Conservation (phyloP, 2,113 vertebrate species). For the Pagrus major region DNA sequence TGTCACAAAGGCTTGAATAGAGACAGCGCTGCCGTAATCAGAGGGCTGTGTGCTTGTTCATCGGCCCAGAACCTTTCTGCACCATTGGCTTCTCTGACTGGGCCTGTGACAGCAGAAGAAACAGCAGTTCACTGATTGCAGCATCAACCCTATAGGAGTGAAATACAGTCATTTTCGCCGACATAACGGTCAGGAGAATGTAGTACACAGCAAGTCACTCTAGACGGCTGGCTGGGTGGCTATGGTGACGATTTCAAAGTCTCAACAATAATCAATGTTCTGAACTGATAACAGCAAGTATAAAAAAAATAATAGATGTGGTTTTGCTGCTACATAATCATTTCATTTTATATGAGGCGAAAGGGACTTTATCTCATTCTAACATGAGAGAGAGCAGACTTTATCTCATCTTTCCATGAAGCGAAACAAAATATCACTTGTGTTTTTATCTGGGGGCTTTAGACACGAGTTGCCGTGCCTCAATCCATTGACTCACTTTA, state of each 20-base stretch:
- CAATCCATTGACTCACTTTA: constrained; percentile 38
- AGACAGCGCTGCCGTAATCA: constrained; percentile 64
- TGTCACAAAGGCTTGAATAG: constrained; percentile 70
- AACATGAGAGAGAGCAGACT: constrained; percentile 9
- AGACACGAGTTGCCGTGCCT: constrained; percentile 27
- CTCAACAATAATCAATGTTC: constrained; percentile 5
- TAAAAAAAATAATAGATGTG: background rate
- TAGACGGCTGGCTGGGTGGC: background rate
- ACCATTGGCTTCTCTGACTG: constrained; percentile 59
- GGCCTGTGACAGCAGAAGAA: constrained; percentile 54
- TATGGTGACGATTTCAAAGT: background rate
- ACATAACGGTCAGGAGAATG: constrained; percentile 25
- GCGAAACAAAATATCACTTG: constrained; percentile 40
- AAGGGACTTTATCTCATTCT: constrained; percentile 8
- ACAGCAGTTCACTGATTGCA: constrained; percentile 53
- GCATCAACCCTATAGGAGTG: constrained; percentile 25
- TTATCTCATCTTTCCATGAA: constrained; percentile 30
- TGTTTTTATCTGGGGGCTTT: constrained; percentile 21
- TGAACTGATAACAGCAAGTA: background rate
- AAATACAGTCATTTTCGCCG: constrained; percentile 39
- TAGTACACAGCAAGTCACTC: background rate
- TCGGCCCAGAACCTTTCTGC: constrained; percentile 72
- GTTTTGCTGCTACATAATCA: background rate
- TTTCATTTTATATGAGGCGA: background rate
- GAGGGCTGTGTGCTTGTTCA: constrained; percentile 72